phyloP scores from a whole-genome alignment of 2,797 vertebrate species.

The Otus scops region DNA sequence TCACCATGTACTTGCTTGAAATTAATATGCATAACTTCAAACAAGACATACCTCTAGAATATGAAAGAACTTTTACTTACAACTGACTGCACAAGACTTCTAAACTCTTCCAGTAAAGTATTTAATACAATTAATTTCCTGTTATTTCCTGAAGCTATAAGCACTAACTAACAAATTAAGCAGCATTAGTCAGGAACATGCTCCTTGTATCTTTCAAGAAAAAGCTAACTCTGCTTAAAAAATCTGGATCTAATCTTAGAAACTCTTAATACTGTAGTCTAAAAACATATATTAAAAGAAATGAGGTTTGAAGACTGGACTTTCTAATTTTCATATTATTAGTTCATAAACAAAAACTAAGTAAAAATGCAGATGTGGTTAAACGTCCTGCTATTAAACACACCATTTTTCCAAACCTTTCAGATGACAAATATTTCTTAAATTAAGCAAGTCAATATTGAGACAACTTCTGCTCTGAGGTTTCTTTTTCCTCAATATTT shows the following conservation, averaged over 20 bases:
- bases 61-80: not conserved
- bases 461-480: not conserved
- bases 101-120: not conserved
- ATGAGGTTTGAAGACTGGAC: not conserved
- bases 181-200: not conserved
- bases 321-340: not conserved
- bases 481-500: not conserved
- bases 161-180: not conserved
- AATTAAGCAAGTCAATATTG: not conserved
- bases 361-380: not conserved
- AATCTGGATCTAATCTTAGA: not conserved
- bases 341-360: not conserved
- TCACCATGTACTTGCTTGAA: not conserved
- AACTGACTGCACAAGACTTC: not conserved
- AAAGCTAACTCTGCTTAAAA: not conserved
- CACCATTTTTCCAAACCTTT: not conserved
- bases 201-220: not conserved
- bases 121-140: not conserved
- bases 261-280: not conserved
- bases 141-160: not conserved
- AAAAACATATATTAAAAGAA: not conserved
- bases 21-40: constrained; percentile 9
- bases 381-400: not conserved
- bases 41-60: not conserved
- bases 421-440: not conserved